Evolutionary conservation across 2,888 invertebrate genomes (phyloP), one percentile per base, ranked within the genome.

Genomic region (Stictocephala bisonia): DNA sequence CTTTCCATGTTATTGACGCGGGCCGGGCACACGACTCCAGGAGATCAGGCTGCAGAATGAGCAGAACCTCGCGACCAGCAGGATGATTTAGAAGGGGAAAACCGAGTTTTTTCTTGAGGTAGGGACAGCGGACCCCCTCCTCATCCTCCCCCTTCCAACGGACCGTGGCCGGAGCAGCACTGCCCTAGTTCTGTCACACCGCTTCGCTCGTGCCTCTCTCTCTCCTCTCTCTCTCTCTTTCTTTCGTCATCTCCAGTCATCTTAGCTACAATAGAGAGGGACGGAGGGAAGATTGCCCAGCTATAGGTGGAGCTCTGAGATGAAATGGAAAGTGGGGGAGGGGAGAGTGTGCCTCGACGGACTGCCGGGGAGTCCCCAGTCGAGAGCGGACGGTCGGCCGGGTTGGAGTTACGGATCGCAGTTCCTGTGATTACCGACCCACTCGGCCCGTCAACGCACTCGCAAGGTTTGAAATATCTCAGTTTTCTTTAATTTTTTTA

Each of bases 21-120:
- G 68, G 68, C 27, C 68, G 64, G 71, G 71, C 71, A 71, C 71
- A 71, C 71, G 71, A 64, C 71, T 29, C 29, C 15, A 68, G 24
- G 51, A 51, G 31, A 22, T 20, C 40, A 41, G 44, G 60, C 11
- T 51, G 60, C 31, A 35, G 71, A 71, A 71, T 64, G 71, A 71
- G 51, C 60, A 44, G 44, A 48, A 15, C 24, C n/a, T n/a, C 51
- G 27, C 51, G 35, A 22, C 48, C 51, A 26, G 51, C n/a, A 24
- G 69, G 44, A 58, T 51, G 71, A 71, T 64, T 71, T 71, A 71
- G 71, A 71, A 71, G 71, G 71, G 71, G 71, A 71, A 71, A 71
- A 71, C 71, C 64, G 48, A 40, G 71, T 71, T 64, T 71, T 68
- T 71, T 71, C 71, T 71, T 71, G 71, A 71, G 71, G 71, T 71